Conservation (phyloP, 1,140 invertebrate species). For the Meloidogyne exigua region DNA sequence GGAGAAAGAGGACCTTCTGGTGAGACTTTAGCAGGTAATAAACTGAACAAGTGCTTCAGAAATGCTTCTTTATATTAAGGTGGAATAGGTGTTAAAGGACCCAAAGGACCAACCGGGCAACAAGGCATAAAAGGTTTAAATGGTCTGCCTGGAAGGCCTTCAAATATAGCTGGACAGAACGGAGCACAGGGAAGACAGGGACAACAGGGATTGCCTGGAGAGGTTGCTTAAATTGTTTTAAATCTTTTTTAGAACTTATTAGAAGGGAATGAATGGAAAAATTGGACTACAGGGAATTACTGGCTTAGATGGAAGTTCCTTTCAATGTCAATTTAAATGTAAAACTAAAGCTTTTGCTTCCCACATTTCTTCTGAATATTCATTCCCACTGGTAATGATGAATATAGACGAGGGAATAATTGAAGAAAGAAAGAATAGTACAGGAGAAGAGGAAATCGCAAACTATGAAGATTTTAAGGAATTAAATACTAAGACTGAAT, state of each 20-base stretch:
- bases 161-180: slow-evolving; percentile 29
- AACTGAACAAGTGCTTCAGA: background rate
- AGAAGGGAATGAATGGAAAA: background rate
- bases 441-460: background rate
- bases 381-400: background rate
- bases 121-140: slow-evolving; percentile 28
- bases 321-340: background rate
- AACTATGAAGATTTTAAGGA: background rate
- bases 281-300: background rate
- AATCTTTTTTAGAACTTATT: background rate
- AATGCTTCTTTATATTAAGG: background rate
- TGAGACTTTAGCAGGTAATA: slow-evolving; percentile 17
- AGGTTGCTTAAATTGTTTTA: background rate
- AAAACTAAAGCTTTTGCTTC: background rate
- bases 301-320: background rate
- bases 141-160: slow-evolving; percentile 13
- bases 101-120: slow-evolving; percentile 23
- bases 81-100: slow-evolving; percentile 28
- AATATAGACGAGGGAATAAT: background rate
- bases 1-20: slow-evolving; percentile 16
- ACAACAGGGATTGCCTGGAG: slow-evolving; percentile 12
- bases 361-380: background rate
- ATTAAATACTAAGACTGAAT: background rate
- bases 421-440: background rate
- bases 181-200: slow-evolving; percentile 28